Conservation (phyloP, 2,888 invertebrate genomes). For the Eupeodes luniger region DNA sequence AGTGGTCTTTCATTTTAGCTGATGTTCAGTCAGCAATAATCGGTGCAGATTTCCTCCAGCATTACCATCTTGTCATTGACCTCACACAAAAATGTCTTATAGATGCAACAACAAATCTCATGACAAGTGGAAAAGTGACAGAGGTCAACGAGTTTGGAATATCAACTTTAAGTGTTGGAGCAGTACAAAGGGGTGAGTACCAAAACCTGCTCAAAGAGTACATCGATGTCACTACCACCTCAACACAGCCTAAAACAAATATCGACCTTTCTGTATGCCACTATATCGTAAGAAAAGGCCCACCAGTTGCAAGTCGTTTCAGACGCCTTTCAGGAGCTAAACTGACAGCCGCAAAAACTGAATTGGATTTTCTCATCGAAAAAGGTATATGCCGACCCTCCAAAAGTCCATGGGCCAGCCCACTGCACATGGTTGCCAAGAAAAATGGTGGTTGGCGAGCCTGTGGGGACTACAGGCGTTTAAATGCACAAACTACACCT, state of each 20-base stretch:
- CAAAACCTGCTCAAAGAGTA: background rate
- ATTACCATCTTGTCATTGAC: conserved; percentile 34
- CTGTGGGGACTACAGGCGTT: conserved; percentile 78
- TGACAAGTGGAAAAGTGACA: background rate
- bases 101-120: conserved; percentile 20
- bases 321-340: conserved; percentile 48
- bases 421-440: conserved; percentile 79
- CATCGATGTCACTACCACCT: background rate
- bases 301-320: conserved; percentile 16
- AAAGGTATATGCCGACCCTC: background rate
- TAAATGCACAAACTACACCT: conserved; percentile 79
- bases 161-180: conserved; percentile 18
- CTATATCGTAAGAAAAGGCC: background rate
- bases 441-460: conserved; percentile 35
- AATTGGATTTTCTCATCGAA: background rate
- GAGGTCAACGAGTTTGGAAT: conserved; percentile 6
- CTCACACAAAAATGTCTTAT: conserved; percentile 23
- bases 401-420: conserved; percentile 60
- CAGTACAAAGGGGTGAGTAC: background rate
- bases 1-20: conserved; percentile 70
- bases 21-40: conserved; percentile 34
- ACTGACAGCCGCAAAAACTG: background rate
- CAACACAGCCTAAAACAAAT: background rate
- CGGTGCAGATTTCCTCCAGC: conserved; percentile 29
- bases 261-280: background rate